phyloP scores from a whole-genome alignment of 2,113 vertebrate genomes.

The Alces alces region DNA sequence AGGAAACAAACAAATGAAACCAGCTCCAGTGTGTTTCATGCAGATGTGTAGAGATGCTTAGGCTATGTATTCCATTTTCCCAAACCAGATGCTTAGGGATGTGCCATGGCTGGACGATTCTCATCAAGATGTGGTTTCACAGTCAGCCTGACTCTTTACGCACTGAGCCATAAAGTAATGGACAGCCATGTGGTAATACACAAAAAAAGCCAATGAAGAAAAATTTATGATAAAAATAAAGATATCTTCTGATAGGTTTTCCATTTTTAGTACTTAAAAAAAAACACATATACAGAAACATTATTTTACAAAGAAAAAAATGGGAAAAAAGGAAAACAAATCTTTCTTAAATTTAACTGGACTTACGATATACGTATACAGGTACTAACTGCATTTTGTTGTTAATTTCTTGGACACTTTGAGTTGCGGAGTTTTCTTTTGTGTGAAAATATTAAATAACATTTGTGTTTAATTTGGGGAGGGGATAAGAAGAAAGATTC shows the following conservation, averaged over 20 bases:
- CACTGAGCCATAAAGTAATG: neutral
- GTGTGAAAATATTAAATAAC: neutral
- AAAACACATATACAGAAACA: neutral
- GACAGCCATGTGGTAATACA: neutral
- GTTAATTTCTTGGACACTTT: neutral
- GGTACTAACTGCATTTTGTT: neutral
- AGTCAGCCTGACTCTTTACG: neutral
- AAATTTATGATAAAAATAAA: neutral
- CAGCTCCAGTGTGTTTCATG: slow-evolving; percentile 65
- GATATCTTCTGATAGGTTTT: neutral
- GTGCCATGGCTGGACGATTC: neutral
- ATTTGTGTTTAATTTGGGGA: neutral
- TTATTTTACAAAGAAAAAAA: neutral
- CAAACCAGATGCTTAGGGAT: slow-evolving; percentile 51
- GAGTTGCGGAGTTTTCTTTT: neutral
- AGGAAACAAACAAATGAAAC: slow-evolving; percentile 68
- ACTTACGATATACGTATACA: neutral
- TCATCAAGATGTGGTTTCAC: slow-evolving; percentile 23
- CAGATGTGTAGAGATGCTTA: slow-evolving; percentile 69
- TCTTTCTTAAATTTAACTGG: neutral
- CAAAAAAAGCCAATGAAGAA: neutral
- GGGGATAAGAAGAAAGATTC: neutral
- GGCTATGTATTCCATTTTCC: slow-evolving; percentile 50
- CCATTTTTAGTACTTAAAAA: neutral
- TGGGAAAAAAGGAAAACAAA: neutral